Evolutionary conservation across 2,888 invertebrate species (phyloP).

Genomic region (Lasioglossum oenotherae): DNA sequence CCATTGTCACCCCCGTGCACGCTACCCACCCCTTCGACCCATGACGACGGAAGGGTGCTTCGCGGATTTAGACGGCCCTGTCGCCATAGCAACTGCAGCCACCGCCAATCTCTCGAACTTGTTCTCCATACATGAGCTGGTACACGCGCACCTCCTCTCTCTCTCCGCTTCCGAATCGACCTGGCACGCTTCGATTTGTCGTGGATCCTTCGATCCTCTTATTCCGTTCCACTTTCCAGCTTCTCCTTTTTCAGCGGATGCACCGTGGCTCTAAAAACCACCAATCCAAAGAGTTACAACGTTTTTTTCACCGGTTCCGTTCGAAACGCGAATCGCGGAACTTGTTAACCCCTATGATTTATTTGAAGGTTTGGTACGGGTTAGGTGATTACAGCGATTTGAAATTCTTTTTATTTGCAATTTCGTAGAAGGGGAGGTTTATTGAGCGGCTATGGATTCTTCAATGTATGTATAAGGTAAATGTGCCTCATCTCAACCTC

Average conservation of each 20-base stretch:
- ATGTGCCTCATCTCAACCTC: background rate
- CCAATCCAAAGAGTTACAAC: background rate
- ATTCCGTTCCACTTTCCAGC: background rate
- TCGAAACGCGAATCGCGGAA: background rate
- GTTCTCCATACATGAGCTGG: constrained; percentile 60
- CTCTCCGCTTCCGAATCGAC: constrained; percentile 50
- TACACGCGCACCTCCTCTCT: constrained; percentile 41
- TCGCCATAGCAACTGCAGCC: constrained; percentile 79
- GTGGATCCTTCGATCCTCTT: background rate
- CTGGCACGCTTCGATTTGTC: constrained; percentile 46
- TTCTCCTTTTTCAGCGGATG: background rate
- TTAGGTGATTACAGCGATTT: background rate
- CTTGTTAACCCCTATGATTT: background rate
- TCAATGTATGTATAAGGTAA: background rate
- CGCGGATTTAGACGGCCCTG: constrained; percentile 81
- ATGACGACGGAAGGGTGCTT: constrained; percentile 68
- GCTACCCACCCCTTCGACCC: constrained; percentile 31
- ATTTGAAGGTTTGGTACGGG: background rate
- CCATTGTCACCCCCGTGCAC: constrained; percentile 70
- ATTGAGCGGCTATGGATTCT: background rate
- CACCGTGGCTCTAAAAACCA: background rate
- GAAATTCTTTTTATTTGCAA: background rate
- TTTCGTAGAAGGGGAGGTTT: background rate
- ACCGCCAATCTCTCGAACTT: constrained; percentile 70
- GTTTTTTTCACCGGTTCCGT: background rate